Evolutionary conservation across 64 coral and sea anemone species (phyloP).

Genomic region (Anthopleura sola): DNA sequence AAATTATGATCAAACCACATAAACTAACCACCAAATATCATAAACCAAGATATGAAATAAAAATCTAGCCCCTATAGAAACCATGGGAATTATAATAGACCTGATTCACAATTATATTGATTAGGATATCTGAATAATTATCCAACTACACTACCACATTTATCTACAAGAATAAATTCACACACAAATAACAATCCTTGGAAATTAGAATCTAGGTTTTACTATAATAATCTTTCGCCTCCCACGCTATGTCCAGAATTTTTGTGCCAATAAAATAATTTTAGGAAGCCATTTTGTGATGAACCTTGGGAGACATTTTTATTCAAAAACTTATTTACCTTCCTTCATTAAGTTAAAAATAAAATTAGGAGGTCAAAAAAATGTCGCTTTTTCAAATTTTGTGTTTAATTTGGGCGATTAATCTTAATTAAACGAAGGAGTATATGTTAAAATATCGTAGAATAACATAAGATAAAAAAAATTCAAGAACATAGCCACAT

Average conservation of each 20-base stretch:
- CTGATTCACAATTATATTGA: neutral
- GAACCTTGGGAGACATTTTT: neutral
- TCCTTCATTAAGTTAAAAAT: neutral
- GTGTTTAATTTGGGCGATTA: neutral
- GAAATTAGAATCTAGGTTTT: neutral
- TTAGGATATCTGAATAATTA: neutral
- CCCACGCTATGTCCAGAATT: neutral
- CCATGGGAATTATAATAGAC: neutral
- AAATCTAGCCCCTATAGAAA: neutral
- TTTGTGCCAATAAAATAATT: neutral
- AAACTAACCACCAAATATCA: neutral
- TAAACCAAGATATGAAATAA: neutral
- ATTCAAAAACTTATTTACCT: too few relatives aligned
- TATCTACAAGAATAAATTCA: neutral
- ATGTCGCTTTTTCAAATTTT: neutral
- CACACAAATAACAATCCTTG: neutral
- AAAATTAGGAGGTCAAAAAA: neutral
- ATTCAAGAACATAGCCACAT: neutral
- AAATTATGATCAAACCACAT: neutral
- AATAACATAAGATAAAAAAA: neutral
- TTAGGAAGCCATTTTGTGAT: neutral
- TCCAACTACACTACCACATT: neutral
- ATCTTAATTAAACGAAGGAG: neutral
- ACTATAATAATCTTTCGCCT: neutral
- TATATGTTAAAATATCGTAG: neutral